Base-by-base conservation (phyloP, 2,797 vertebrate species). In the Enteromius fasciolatus region DNA sequence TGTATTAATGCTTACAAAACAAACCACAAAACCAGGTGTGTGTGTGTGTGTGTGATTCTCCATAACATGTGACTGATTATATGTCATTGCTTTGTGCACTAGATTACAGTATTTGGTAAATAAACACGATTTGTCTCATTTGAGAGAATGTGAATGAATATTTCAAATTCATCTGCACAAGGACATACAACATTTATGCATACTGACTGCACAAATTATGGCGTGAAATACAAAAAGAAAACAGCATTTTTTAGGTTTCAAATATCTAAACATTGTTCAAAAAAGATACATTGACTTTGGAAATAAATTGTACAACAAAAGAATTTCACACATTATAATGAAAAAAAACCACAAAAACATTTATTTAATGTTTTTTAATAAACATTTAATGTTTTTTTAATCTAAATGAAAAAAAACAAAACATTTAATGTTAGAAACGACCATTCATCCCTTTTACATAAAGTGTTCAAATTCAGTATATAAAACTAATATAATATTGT, bases 1-100 rank as follows among this genome's bases (percentile, higher is more conserved):
- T 84, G 69, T 88, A 86, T 86, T 87, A 87, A 87, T 93, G 94
- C 91, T 94, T 94, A 94, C 93, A 94, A 91, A 89, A 94, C 93
- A 94, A 93, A 93, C 89, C 23, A 41, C 11, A 25, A 73, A 88
- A 87, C 89, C 90, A 89, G 88, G 88, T 90, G 91, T 88, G 86
- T 84, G 86, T 84, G 83, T 86, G 77, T 66, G 50, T 84, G 83
- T 86, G 77, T 66, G 50, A 23, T 33, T 67, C 44, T 61, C 18
- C 44, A 50, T 36, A 66, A 52, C 61, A 78, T 63, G 69, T 83
- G 44, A 63, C 36, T 72, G 82, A 82, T 78, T 86, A 78, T 67
- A 63, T 79, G 63, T 20, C 78, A 68, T 76, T 48, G 59, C 52
- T 75, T 57, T 78, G 41, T 83, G 28, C 28, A 36, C 74, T 41